phyloP scores from a whole-genome alignment of 2,888 invertebrate species.

The Coelinius sp. region DNA sequence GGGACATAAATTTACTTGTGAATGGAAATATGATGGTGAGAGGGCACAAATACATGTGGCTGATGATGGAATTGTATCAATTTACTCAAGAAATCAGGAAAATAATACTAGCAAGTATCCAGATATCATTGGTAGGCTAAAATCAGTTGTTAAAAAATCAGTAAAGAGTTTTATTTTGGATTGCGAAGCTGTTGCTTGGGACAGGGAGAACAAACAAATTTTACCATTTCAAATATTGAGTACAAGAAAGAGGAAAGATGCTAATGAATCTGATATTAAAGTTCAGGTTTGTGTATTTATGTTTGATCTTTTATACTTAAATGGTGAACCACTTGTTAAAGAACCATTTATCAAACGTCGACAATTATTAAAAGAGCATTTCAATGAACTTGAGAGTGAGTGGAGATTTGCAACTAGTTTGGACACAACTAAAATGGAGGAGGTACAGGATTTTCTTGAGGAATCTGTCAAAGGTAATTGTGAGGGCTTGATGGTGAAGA shows the following conservation, averaged over 20 bases:
- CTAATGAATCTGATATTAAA: slow-evolving; percentile 81
- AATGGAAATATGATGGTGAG: slow-evolving; percentile 99
- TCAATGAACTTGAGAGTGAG: slow-evolving; percentile 81
- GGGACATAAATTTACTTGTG: slow-evolving; percentile 92
- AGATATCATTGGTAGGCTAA: slow-evolving; percentile 86
- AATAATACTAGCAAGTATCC: slow-evolving; percentile 96
- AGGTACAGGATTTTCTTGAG: slow-evolving; percentile 94
- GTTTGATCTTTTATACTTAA: slow-evolving; percentile 95
- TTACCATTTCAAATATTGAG: slow-evolving; percentile 96
- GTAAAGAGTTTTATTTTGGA: slow-evolving; percentile 92
- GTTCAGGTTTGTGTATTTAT: slow-evolving; percentile 96
- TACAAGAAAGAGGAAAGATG: slow-evolving; percentile 95
- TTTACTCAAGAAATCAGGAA: slow-evolving; percentile 97
- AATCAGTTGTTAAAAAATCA: slow-evolving; percentile 72
- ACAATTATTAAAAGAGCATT: slow-evolving; percentile 79
- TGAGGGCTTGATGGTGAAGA: slow-evolving; percentile 99
- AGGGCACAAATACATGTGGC: slow-evolving; percentile 91
- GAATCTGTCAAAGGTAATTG: slow-evolving; percentile 97
- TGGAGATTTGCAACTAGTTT: slow-evolving; percentile 90
- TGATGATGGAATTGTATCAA: slow-evolving; percentile 79
- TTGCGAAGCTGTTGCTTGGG: slow-evolving; percentile 98
- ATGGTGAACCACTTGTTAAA: slow-evolving; percentile 87
- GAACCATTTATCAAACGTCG: slow-evolving; percentile 84
- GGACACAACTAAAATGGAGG: slow-evolving; percentile 89
- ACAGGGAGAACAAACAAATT: slow-evolving; percentile 87